phyloP scores from a whole-genome alignment of 2,797 vertebrate species.

The Acanthurus lineatus region DNA sequence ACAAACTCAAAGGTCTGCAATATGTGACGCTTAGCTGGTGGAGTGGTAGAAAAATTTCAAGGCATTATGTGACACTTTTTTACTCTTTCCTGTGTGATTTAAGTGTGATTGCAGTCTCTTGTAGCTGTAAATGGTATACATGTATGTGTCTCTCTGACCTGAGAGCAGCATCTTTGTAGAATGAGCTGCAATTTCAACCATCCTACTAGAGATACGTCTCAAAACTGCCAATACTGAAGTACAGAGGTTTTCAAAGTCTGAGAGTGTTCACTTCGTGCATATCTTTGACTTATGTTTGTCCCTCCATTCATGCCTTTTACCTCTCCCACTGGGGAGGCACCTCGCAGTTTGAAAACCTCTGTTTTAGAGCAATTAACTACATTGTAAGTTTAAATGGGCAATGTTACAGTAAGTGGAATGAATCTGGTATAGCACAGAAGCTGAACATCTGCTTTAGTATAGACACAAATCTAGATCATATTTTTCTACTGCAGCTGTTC shows the following conservation, averaged over 20 bases:
- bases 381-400: slow-evolving; percentile 9
- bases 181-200: slow-evolving; percentile 29
- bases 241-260: slow-evolving; percentile 8
- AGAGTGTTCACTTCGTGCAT: background rate
- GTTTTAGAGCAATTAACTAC: slow-evolving; percentile 11
- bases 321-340: background rate
- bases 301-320: too few relatives aligned
- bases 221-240: slow-evolving; percentile 5
- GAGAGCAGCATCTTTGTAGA: slow-evolving; percentile 45
- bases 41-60: slow-evolving; percentile 59
- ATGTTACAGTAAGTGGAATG: slow-evolving; percentile 31
- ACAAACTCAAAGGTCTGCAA: slow-evolving; percentile 32
- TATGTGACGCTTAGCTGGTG: slow-evolving; percentile 63
- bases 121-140: background rate
- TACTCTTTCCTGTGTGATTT: slow-evolving; percentile 2
- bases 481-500: slow-evolving; percentile 33
- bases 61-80: slow-evolving; percentile 65
- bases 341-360: background rate
- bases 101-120: slow-evolving; percentile 8
- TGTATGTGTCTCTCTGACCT: slow-evolving; percentile 49
- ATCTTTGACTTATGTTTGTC: background rate
- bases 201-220: background rate
- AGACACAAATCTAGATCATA: slow-evolving; percentile 43
- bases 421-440: slow-evolving; percentile 44
- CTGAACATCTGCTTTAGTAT: slow-evolving; percentile 43